Percentiles rank a stretch among this genome's conserved stretches.
Evolutionary conservation across 2,888 invertebrate genomes (phyloP).

Genomic region (Petrolisthes cinctipes): DNA sequence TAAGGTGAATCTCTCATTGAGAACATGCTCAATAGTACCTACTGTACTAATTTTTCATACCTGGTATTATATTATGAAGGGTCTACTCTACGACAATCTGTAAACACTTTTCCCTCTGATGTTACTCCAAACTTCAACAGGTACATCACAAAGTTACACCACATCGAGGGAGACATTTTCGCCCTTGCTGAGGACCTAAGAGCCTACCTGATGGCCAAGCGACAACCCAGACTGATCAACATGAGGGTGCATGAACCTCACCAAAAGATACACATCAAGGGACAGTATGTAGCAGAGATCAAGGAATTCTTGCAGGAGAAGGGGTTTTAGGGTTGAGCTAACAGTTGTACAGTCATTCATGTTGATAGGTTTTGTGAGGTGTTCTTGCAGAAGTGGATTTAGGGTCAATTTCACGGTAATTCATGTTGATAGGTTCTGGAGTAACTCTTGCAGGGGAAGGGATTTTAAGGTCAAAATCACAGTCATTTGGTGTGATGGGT

Average conservation of each 20-base stretch:
- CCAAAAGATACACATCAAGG: constrained; percentile 46
- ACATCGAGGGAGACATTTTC: constrained; percentile 57
- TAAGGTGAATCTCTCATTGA: too few relatives aligned
- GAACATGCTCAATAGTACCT: too few relatives aligned
- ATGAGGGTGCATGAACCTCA: constrained; percentile 48
- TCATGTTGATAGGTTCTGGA: neutral
- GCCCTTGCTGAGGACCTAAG: constrained; percentile 47
- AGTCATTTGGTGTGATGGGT: too few relatives aligned
- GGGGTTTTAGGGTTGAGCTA: constrained; percentile 40
- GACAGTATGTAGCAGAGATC: constrained; percentile 43
- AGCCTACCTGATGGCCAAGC: constrained; percentile 12
- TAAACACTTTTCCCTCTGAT: too few relatives aligned
- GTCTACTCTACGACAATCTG: too few relatives aligned
- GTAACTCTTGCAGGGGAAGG: too few relatives aligned
- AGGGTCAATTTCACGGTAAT: neutral
- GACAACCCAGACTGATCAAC: neutral
- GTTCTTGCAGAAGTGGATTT: neutral
- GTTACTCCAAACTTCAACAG: neutral
- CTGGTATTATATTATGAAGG: too few relatives aligned
- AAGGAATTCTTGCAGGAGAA: constrained; percentile 43
- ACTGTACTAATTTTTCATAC: too few relatives aligned
- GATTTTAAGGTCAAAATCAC: too few relatives aligned
- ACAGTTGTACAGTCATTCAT: neutral
- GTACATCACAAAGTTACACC: constrained; percentile 22
- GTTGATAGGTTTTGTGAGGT: neutral